A percentile compares a stretch with the other conserved stretches of the same genome.
Conservation (phyloP, 2,888 invertebrate species). For the Phyllotreta striolata region DNA sequence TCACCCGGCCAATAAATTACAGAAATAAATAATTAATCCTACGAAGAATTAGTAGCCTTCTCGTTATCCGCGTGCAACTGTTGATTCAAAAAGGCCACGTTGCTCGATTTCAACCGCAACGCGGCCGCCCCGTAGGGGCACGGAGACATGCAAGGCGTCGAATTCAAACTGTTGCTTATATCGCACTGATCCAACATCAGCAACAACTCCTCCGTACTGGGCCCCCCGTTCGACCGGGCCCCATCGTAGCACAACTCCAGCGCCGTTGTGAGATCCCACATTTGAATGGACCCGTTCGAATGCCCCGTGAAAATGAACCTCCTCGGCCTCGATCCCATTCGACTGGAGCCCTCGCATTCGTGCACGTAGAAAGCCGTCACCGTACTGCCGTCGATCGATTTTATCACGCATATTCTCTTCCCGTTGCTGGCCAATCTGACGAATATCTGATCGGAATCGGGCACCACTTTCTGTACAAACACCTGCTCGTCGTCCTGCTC, state of each 20-base stretch:
- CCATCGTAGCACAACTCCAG: constrained; percentile 75
- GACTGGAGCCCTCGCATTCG: constrained; percentile 95
- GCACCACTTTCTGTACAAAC: constrained; percentile 97
- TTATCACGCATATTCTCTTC: constrained; percentile 92
- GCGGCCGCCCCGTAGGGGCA: constrained; percentile 68
- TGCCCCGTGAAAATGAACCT: constrained; percentile 92
- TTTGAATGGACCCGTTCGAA: constrained; percentile 90
- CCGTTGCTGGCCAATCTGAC: constrained; percentile 95
- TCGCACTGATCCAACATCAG: constrained; percentile 94
- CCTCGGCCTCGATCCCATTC: constrained; percentile 89
- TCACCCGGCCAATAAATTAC: too few species aligned
- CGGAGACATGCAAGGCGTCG: constrained; percentile 82
- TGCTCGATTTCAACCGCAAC: constrained; percentile 68
- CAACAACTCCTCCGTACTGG: constrained; percentile 89
- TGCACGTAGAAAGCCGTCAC: constrained; percentile 97
- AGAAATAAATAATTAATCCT: not conserved
- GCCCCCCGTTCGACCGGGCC: constrained; percentile 78
- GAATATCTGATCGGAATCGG: constrained; percentile 94
- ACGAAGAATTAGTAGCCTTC: constrained; percentile 28
- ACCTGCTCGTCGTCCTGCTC: constrained; percentile 98
- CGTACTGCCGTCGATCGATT: constrained; percentile 91
- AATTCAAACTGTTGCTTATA: constrained; percentile 79
- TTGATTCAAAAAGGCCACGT: constrained; percentile 71
- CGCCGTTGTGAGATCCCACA: constrained; percentile 98
- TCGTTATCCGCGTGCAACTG: constrained; percentile 51